phyloP scores from a whole-genome alignment of 2,888 invertebrate genomes.

The Plebejus melissa region DNA sequence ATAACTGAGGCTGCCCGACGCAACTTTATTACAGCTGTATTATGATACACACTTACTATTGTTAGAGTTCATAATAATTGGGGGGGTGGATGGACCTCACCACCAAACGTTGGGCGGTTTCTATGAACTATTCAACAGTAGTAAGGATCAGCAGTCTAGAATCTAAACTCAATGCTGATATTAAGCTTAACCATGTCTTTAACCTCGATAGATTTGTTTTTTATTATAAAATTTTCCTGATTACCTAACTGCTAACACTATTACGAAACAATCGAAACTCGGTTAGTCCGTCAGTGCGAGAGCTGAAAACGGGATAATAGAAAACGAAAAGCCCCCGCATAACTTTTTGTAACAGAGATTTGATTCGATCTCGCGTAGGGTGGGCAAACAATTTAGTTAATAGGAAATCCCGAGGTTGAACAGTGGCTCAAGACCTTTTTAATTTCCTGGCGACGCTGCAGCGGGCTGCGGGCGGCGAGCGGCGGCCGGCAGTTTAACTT shows the following conservation, averaged over 20 bases:
- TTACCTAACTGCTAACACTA: too few species aligned
- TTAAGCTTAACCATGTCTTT: background rate
- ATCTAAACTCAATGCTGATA: background rate
- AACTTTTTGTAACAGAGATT: background rate
- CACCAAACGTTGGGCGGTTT: background rate
- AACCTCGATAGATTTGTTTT: too few species aligned
- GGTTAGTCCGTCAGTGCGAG: background rate
- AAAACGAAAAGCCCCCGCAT: background rate
- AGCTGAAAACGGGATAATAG: background rate
- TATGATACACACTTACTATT: background rate
- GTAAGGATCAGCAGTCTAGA: background rate
- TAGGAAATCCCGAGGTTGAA: constrained; percentile 45
- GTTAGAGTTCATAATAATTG: background rate
- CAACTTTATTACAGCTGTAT: constrained; percentile 1
- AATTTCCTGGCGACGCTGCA: constrained; percentile 60
- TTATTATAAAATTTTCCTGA: too few species aligned
- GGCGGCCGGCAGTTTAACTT: constrained; percentile 72
- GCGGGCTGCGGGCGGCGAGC: constrained; percentile 43
- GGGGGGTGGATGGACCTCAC: background rate
- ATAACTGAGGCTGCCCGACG: background rate
- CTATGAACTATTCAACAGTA: background rate
- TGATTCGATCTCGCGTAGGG: constrained; percentile 31
- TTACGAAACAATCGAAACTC: too few species aligned
- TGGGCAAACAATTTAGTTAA: constrained; percentile 33
- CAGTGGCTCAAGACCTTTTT: constrained; percentile 65